A percentile compares a stretch with the other conserved stretches of the same genome.
phyloP scores from a whole-genome alignment of 2,113 vertebrate genomes.

The Tetrao urogallus region DNA sequence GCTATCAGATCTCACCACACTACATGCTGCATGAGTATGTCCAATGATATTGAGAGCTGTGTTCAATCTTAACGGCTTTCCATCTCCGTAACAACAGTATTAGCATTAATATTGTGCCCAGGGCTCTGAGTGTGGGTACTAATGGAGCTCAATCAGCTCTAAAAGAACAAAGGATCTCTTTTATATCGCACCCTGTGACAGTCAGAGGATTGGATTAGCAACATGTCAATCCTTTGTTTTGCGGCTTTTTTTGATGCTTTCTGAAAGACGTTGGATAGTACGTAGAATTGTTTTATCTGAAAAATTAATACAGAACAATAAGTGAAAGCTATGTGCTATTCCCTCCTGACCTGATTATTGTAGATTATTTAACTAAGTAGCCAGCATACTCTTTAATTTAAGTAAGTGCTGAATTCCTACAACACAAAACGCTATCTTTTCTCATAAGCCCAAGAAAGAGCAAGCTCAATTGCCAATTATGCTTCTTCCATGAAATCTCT shows the following conservation, averaged over 20 bases:
- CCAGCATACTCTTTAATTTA: constrained; percentile 55
- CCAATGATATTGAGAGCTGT: constrained; percentile 66
- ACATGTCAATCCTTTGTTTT: constrained; percentile 6
- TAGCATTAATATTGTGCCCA: constrained; percentile 63
- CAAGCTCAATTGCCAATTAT: constrained; percentile 66
- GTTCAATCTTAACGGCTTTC: constrained; percentile 50
- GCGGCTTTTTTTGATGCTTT: background rate
- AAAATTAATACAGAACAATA: constrained; percentile 59
- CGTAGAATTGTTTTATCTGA: constrained; percentile 46
- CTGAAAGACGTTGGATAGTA: background rate
- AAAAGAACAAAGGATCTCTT: constrained; percentile 64
- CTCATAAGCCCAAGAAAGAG: constrained; percentile 27
- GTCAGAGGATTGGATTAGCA: constrained; percentile 59
- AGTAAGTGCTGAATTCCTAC: constrained; percentile 53
- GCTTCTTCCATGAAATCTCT: constrained; percentile 65
- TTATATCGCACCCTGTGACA: constrained; percentile 28
- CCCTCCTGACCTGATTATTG: constrained; percentile 66
- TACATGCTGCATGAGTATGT: constrained; percentile 57
- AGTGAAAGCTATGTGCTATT: constrained; percentile 39
- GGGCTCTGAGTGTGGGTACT: constrained; percentile 48
- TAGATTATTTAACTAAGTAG: constrained; percentile 72
- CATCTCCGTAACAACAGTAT: constrained; percentile 58
- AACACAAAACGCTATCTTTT: constrained; percentile 21
- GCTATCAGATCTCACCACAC: constrained; percentile 48
- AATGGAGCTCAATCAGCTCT: constrained; percentile 68